A percentile compares a stretch with the other conserved stretches of the same genome.
These are phyloP conservation scores for Penaeus japonicus DNA, from an alignment of 1,140 invertebrate genomes.

Conservation along the genomic window DNA sequence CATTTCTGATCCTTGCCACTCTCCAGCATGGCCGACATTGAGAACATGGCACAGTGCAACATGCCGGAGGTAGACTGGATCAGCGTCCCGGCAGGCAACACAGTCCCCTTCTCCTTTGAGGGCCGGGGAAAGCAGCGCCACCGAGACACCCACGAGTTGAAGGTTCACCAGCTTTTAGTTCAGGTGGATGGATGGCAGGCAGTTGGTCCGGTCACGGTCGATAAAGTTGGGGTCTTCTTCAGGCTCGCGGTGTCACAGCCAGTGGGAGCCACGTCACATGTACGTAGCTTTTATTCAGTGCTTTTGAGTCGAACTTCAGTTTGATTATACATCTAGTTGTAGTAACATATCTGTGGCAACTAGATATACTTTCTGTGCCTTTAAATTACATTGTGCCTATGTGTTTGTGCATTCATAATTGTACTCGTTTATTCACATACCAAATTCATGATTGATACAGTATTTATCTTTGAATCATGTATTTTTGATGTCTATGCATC, in stretches of 20 bases:
- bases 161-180: slow-evolving; percentile 86
- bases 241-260: slow-evolving; percentile 71
- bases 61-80: slow-evolving; percentile 69
- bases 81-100: slow-evolving; percentile 74
- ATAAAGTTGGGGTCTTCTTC: slow-evolving; percentile 94
- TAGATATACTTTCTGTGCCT: too few relatives aligned
- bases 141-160: slow-evolving; percentile 80
- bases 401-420: too few relatives aligned
- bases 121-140: slow-evolving; percentile 77
- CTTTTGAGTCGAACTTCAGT: too few relatives aligned
- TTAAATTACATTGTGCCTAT: background rate
- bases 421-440: too few relatives aligned
- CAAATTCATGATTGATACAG: slow-evolving; percentile 20
- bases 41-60: background rate
- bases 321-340: too few relatives aligned
- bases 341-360: too few relatives aligned
- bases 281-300: background rate
- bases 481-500: background rate
- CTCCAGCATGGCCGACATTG: slow-evolving; percentile 36
- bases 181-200: slow-evolving; percentile 89
- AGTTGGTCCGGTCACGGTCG: slow-evolving; percentile 88
- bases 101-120: slow-evolving; percentile 83
- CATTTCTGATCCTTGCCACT: too few relatives aligned
- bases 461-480: background rate
- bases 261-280: slow-evolving; percentile 2